phyloP scores from a whole-genome alignment of 2,113 vertebrate species.

The Mionectes macconnelli region DNA sequence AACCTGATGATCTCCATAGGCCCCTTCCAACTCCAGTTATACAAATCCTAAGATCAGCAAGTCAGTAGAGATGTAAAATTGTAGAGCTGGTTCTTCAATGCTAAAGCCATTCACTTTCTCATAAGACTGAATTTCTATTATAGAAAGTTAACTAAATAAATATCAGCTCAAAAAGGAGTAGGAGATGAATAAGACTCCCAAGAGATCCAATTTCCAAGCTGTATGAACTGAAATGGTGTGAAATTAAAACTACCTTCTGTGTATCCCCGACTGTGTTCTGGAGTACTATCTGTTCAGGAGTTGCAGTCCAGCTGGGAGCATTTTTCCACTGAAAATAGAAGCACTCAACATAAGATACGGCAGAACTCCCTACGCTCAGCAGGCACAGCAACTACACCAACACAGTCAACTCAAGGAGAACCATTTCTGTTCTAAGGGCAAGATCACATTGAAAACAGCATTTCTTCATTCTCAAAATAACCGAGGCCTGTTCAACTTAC shows the following conservation, averaged over 20 bases:
- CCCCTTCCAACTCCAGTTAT: not conserved
- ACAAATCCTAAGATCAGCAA: not conserved
- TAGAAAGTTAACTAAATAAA: not conserved
- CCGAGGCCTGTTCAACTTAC: rapidly evolving
- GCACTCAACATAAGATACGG: rapidly evolving
- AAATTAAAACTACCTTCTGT: not conserved
- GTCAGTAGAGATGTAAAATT: not conserved
- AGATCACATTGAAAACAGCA: not conserved
- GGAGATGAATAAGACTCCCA: not conserved
- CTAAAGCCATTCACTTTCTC: not conserved
- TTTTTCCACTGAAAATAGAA: not conserved
- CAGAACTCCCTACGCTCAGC: not conserved
- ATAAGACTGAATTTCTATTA: not conserved
- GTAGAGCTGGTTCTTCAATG: not conserved
- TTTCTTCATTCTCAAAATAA: not conserved
- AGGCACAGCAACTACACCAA: not conserved
- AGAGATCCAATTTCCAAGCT: not conserved
- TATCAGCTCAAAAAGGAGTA: not conserved
- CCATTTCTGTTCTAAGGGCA: not conserved
- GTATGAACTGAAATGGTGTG: not conserved
- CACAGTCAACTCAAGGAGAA: not conserved
- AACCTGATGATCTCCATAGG: not conserved
- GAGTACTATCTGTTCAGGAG: not conserved
- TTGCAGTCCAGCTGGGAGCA: not conserved
- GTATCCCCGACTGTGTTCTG: not conserved